Base-by-base conservation (phyloP, 2,113 vertebrate genomes). In the Microtus ochrogaster region DNA sequence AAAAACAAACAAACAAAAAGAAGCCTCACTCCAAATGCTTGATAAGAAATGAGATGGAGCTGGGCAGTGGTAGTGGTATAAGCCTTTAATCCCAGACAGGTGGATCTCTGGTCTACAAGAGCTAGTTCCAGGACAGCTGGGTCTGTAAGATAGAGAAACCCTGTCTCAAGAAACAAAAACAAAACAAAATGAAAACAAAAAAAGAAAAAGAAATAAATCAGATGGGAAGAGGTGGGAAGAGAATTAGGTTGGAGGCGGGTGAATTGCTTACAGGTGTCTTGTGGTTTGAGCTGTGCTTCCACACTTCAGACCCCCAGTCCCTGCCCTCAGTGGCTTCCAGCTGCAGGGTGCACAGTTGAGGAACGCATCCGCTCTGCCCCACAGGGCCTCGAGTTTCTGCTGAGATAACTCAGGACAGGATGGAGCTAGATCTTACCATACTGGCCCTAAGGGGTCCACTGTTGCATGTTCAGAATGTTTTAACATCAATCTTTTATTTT, bases 11-110 rank as follows among this genome's bases (percentile, higher is more conserved):
- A 55, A 17, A 58, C 55, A 58, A 88, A 24, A 58, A 92, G 88
- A 70, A 70, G 70, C 76, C 30, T 4, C n/a, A 4, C 49, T 65
- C 89, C 85, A 84, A 87, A 49, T 19, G 52, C 72, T 76, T 61
- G 91, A 61, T 55, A n/a, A 58, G 88, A 91, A 85, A 63, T 47
- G 86, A 92, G 81, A 65, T 26, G 66, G 89, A 58, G 19, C 58
- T 21, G 58, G 58, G 58, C 19, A 58, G 19, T 21, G 58, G 19
- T 58, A 19, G 19, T 58, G 58, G 58, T 58, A 19, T 58, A 21
- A 58, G 19, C 58, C 58, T 58, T 58, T 58, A 58, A 58, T 58
- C 19, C 6, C 19, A 58, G 58, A 58, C 58, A 58, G 6, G 0
- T 58, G 58, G 58, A 58, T 58, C 19, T 21, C 58, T 58, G 58